Evolutionary conservation across 2,888 invertebrate species (phyloP).

Genomic region (Paralinhomoeus sp.): DNA sequence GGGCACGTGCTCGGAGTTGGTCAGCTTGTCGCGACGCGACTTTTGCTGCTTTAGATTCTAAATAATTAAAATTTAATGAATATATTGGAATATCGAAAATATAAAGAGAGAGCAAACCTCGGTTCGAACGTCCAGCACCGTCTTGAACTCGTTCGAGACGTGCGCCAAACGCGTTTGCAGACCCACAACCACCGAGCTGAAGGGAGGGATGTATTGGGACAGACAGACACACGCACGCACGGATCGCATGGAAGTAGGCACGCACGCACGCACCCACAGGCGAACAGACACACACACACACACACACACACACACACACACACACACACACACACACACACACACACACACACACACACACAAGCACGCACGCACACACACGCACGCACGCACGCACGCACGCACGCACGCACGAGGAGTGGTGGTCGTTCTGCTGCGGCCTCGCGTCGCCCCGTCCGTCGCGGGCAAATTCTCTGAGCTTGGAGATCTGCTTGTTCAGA

Average conservation of each 20-base stretch:
- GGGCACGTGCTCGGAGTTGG: constrained; percentile 20
- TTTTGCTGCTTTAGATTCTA: constrained; percentile 83
- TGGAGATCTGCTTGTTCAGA: constrained; percentile 87
- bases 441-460: neutral
- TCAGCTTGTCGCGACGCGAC: constrained; percentile 65
- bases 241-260: no score
- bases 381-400: neutral
- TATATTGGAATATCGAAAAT: no score
- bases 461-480: constrained; percentile 31
- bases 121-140: constrained; percentile 83
- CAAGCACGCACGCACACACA: neutral
- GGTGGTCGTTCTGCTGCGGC: neutral
- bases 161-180: constrained; percentile 62
- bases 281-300: no score
- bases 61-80: no score
- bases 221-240: no score
- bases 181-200: constrained; percentile 68
- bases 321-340: no score
- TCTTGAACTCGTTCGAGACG: constrained; percentile 92
- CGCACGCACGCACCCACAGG: no score
- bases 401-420: neutral
- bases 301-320: no score
- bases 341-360: constrained; percentile 33
- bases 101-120: constrained; percentile 38
- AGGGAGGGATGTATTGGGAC: no score